Conservation (phyloP, 1,140 invertebrate species). For the Stegodyphus mimosarum region DNA sequence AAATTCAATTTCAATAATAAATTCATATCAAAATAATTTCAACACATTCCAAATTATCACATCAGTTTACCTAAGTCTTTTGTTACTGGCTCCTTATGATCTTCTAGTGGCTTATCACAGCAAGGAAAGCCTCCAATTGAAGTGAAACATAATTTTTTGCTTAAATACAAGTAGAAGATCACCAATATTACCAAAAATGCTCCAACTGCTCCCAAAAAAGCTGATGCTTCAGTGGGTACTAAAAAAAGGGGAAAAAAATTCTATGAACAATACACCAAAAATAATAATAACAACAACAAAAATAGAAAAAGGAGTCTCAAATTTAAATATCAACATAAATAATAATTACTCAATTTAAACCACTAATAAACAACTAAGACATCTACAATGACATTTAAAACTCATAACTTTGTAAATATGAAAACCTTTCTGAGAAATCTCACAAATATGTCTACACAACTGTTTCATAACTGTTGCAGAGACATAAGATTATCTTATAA, state of each 20-base stretch:
- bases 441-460: too few species aligned
- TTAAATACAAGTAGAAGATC: slow-evolving; percentile 83
- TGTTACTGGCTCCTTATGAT: slow-evolving; percentile 66
- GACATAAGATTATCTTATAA: too few species aligned
- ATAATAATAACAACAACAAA: neutral
- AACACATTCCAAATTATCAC: neutral
- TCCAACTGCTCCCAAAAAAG: slow-evolving; percentile 81
- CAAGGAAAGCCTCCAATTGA: slow-evolving; percentile 74
- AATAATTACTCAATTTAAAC: neutral
- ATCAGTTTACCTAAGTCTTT: slow-evolving; percentile 66
- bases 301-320: neutral
- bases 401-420: too few species aligned
- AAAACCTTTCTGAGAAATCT: too few species aligned
- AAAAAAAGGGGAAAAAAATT: too few species aligned
- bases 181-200: slow-evolving; percentile 80
- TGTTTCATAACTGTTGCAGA: too few species aligned
- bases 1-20: too few species aligned
- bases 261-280: neutral
- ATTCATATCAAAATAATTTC: neutral
- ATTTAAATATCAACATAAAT: neutral
- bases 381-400: too few species aligned
- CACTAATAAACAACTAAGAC: neutral
- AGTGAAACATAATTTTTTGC: slow-evolving; percentile 80
- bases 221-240: slow-evolving; percentile 82
- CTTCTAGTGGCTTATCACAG: slow-evolving; percentile 72